Percentiles rank a stretch among this genome's conserved stretches.
Evolutionary conservation across 2,888 invertebrate species (phyloP).

Genomic region (Ophonus ardosiacus): DNA sequence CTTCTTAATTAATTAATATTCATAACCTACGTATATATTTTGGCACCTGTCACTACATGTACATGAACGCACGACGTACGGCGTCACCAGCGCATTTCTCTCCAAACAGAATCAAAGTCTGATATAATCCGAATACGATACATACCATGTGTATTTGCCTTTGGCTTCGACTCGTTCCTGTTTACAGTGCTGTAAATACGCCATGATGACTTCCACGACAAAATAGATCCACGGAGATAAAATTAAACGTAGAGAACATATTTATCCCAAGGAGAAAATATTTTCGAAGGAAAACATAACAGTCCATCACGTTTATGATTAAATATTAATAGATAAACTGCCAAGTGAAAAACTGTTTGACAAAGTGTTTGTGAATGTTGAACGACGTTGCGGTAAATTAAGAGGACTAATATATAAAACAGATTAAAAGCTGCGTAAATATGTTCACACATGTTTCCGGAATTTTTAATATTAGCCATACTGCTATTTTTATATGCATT

Average conservation of each 20-base stretch:
- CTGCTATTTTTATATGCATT: background rate
- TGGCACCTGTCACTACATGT: constrained; percentile 47
- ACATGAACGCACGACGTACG: background rate
- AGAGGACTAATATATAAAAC: constrained; percentile 14
- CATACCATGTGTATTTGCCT: constrained; percentile 12
- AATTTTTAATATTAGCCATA: background rate
- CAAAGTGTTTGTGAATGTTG: constrained; percentile 17
- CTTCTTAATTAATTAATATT: constrained; percentile 41
- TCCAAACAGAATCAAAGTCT: constrained; percentile 36
- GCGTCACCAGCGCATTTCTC: constrained; percentile 47
- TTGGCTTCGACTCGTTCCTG: constrained; percentile 26
- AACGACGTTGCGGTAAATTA: constrained; percentile 38
- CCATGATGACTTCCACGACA: background rate
- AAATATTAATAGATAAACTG: constrained; percentile 20
- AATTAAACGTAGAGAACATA: constrained; percentile 20
- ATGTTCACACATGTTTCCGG: background rate
- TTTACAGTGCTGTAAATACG: constrained; percentile 11
- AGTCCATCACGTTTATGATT: constrained; percentile 48
- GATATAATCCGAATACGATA: constrained; percentile 41
- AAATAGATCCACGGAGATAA: constrained; percentile 19
- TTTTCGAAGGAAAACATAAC: constrained; percentile 43
- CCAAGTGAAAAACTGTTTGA: constrained; percentile 16
- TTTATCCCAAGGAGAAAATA: constrained; percentile 36
- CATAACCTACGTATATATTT: constrained; percentile 43
- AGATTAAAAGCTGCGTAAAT: constrained; percentile 15